Evolutionary conservation across 2,113 vertebrate species (phyloP).

Genomic region (Caretta caretta): DNA sequence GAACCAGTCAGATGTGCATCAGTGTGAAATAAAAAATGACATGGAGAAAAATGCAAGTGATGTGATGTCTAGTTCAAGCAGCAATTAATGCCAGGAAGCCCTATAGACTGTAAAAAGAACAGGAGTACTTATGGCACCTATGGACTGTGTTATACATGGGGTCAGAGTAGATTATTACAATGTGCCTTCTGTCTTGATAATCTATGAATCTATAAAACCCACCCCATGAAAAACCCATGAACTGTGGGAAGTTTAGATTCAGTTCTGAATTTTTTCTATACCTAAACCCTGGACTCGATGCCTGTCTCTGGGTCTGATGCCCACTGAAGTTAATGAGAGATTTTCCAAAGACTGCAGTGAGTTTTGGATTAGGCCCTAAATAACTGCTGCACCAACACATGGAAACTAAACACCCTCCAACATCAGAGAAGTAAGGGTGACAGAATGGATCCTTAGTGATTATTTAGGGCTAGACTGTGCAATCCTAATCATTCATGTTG

Average conservation of each 20-base stretch:
- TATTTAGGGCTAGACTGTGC: background rate
- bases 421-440: background rate
- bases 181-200: background rate
- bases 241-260: background rate
- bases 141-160: background rate
- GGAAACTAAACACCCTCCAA: background rate
- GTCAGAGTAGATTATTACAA: background rate
- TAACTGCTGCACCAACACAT: background rate
- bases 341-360: background rate
- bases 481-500: background rate
- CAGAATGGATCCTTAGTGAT: background rate
- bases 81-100: background rate
- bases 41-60: constrained; percentile 22
- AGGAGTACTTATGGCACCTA: background rate
- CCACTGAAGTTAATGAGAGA: background rate
- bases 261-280: background rate
- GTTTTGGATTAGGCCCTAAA: background rate
- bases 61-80: background rate
- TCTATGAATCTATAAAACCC: background rate
- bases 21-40: background rate
- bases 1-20: background rate
- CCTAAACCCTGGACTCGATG: background rate
- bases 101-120: background rate
- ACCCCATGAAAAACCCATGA: background rate
- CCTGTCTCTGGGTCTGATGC: background rate